These are phyloP conservation scores for Drosophila aldrichi DNA, from an alignment of 2,888 invertebrate genomes.

Conservation along the genomic window DNA sequence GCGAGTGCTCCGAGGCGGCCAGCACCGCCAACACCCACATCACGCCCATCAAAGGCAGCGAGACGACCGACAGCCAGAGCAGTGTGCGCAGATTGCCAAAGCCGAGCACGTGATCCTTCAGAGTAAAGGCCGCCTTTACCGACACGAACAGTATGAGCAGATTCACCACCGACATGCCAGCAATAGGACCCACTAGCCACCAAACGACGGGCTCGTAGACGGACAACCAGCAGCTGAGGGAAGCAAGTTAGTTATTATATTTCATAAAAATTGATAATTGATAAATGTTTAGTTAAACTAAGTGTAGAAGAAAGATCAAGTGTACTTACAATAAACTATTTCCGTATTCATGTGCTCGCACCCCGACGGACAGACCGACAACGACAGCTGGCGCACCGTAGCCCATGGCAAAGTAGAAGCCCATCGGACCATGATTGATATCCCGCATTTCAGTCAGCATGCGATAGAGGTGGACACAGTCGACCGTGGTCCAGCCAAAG, in stretches of 20 bases:
- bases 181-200: constrained; percentile 97
- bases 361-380: constrained; percentile 95
- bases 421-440: constrained; percentile 97
- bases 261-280: not conserved
- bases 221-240: constrained; percentile 95
- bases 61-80: constrained; percentile 94
- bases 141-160: constrained; percentile 93
- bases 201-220: constrained; percentile 97
- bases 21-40: constrained; percentile 94
- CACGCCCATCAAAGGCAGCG: constrained; percentile 92
- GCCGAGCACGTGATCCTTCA: constrained; percentile 95
- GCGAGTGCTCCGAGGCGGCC: constrained; percentile 90
- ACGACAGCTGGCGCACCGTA: constrained; percentile 96
- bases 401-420: constrained; percentile 95
- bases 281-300: not conserved
- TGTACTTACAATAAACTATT: constrained; percentile 95
- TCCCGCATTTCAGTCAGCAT: constrained; percentile 98
- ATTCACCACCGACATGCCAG: constrained; percentile 91
- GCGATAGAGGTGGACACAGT: constrained; percentile 96
- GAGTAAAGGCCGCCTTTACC: constrained; percentile 95
- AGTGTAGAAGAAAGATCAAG: not conserved
- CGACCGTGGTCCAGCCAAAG: constrained; percentile 96
- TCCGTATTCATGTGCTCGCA: constrained; percentile 97
- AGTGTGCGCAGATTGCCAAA: constrained; percentile 93
- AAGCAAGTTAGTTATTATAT: not conserved